These are phyloP conservation scores for Lamprologus lemairii DNA, from an alignment of 2,113 vertebrate species.

Conservation along the genomic window DNA sequence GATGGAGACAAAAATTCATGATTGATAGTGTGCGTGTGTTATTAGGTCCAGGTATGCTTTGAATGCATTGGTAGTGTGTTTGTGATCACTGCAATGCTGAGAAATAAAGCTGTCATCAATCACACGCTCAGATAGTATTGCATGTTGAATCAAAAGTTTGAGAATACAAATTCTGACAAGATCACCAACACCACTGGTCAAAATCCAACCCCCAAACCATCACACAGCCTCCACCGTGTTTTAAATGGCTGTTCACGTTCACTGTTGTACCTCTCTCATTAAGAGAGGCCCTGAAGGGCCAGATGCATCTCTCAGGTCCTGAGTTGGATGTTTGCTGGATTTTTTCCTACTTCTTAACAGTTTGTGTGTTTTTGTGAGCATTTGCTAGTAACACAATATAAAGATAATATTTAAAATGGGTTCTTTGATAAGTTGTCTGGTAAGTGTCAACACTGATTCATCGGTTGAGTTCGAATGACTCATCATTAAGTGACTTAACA, in stretches of 20 bases:
- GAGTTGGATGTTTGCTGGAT: background rate
- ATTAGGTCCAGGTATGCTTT: background rate
- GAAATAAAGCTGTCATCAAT: background rate
- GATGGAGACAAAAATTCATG: background rate
- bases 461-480: background rate
- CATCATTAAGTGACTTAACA: background rate
- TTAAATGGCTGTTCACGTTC: background rate
- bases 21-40: background rate
- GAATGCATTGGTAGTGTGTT: background rate
- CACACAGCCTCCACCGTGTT: background rate
- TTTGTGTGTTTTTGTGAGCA: background rate
- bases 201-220: background rate
- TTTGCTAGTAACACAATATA: background rate
- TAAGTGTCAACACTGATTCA: background rate
- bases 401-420: background rate
- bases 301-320: background rate
- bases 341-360: background rate
- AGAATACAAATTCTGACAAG: background rate
- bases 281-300: background rate
- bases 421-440: background rate
- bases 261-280: background rate
- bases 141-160: background rate
- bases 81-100: background rate
- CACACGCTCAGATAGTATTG: background rate
- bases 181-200: background rate